Evolutionary conservation across 1,140 invertebrate species (phyloP), one percentile per base, ranked within the genome.

Genomic region (Ylistrum balloti): DNA sequence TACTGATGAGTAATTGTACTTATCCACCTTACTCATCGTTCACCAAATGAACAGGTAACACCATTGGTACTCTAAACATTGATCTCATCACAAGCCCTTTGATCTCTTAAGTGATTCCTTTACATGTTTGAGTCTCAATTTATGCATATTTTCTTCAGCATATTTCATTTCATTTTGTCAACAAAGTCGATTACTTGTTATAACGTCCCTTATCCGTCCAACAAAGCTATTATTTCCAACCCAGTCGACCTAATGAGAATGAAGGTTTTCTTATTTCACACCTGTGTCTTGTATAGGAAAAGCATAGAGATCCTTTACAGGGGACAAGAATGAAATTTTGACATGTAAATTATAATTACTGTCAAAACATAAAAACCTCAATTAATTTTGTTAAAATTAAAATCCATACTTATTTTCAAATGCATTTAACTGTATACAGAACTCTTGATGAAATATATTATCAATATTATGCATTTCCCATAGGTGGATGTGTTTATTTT

Each of bases 91-190:
- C n/a, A n/a, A 74, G 56, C 56, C 56, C 56, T 74, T 74, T 74
- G 56, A 74, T 74, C 56, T 74, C 22, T 74, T 74, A 74, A n/a
- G 22, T 74, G 56, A 74, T 28, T 74, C 22, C 28, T 74, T 28
- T 74, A 74, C 56, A 74, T 1, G 56, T n/a, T 7, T 5, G n/a
- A 74, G n/a, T 5, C n/a, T 74, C 17, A 74, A 74, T 28, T 74
- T 74, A n/a, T 74, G 22, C 56, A 74, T 74, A 28, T 74, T 74
- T 74, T 74, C 22, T 74, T 74, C 56, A 28, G 28, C n/a, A 74
- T 74, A 74, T 28, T 74, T 74, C 56, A 74, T 74, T 74, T 74
- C 56, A 28, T 74, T 74, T 74, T 74, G 56, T 74, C 56, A 74
- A 74, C 56, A 74, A 11, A 9, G 56, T 28, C 7, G 22, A 74